Percentiles rank a stretch among this genome's conserved stretches.
These are phyloP conservation scores for Aphidius colemani DNA, from an alignment of 2,888 invertebrate species.

Conservation along the genomic window DNA sequence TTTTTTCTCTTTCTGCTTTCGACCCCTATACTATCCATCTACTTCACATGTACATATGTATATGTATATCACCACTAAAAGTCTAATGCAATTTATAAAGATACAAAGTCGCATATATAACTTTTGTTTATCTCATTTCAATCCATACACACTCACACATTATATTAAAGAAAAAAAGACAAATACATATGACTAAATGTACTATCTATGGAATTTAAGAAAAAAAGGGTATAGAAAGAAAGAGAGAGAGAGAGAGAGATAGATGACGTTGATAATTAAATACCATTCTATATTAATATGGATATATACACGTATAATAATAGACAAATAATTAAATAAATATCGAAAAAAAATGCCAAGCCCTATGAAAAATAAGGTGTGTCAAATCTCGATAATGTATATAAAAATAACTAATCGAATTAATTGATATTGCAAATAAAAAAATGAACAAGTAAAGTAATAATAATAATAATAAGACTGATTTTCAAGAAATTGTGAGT, in stretches of 20 bases:
- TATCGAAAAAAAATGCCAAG: neutral
- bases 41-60: too few relatives aligned
- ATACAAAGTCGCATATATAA: too few relatives aligned
- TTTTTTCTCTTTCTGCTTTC: constrained; percentile 22
- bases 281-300: neutral
- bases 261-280: neutral
- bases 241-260: too few relatives aligned
- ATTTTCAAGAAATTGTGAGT: constrained; percentile 20
- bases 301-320: neutral
- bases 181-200: too few relatives aligned
- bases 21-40: neutral
- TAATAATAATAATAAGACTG: constrained; percentile 1
- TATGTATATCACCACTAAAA: constrained; percentile 24
- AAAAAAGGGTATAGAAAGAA: too few relatives aligned
- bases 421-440: constrained; percentile 18
- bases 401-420: constrained; percentile 20
- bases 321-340: constrained; percentile 12
- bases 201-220: too few relatives aligned
- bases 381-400: constrained; percentile 35
- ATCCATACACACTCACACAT: too few relatives aligned
- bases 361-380: constrained; percentile 26
- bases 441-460: neutral
- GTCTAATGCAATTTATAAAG: constrained; percentile 20
- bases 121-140: too few relatives aligned
- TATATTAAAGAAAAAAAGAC: too few relatives aligned